Evolutionary conservation across 1,140 invertebrate genomes (phyloP).

Genomic region (Magallana angulata): DNA sequence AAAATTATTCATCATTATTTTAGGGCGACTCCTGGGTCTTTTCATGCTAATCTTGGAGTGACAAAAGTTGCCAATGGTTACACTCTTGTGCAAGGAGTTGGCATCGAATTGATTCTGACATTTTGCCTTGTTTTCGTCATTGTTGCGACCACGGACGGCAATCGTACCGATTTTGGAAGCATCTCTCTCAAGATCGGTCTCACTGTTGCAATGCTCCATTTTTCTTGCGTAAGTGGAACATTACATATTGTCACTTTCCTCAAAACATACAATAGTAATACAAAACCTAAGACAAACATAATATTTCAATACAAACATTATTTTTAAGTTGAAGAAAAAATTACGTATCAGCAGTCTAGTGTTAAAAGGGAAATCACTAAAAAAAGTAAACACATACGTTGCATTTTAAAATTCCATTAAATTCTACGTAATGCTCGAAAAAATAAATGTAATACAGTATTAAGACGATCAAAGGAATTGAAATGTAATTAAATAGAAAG

Average conservation of each 20-base stretch:
- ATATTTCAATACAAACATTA: too few species aligned
- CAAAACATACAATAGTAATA: not conserved
- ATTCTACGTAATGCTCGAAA: too few species aligned
- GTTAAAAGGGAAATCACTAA: too few species aligned
- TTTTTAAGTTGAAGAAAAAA: too few species aligned
- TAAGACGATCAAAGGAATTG: too few species aligned
- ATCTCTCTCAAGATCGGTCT: constrained; percentile 91
- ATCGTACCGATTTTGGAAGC: constrained; percentile 89
- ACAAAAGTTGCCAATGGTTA: constrained; percentile 57
- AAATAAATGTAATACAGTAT: too few species aligned
- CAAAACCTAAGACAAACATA: too few species aligned
- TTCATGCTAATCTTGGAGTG: constrained; percentile 62
- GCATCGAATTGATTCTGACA: constrained; percentile 91
- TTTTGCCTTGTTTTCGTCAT: constrained; percentile 93
- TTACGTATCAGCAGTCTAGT: too few species aligned
- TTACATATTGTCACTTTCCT: not conserved
- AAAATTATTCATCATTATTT: constrained; percentile 15
- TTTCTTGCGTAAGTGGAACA: constrained; percentile 64
- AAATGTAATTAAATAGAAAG: too few species aligned
- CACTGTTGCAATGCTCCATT: constrained; percentile 63
- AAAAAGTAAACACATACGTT: too few species aligned
- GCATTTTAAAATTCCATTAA: too few species aligned
- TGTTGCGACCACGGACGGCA: constrained; percentile 89
- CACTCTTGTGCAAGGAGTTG: constrained; percentile 84
- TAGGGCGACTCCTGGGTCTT: constrained; percentile 66